Conservation (phyloP, 1,140 invertebrate species). For the Periplaneta americana region DNA sequence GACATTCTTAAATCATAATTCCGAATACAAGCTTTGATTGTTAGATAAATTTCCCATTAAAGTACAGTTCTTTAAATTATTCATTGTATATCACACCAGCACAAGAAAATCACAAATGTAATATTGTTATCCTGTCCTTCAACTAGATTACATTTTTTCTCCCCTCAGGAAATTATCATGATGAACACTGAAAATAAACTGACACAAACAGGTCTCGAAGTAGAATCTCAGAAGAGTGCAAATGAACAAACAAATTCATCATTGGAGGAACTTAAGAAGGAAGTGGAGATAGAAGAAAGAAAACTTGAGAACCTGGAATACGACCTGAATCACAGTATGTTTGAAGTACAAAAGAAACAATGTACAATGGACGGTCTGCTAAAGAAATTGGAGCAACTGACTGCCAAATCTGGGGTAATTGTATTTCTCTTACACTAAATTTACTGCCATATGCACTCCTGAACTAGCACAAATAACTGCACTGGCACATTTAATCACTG, state of each 20-base stretch:
- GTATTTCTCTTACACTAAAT: too few species aligned
- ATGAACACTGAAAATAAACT: conserved; percentile 55
- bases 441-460: too few species aligned
- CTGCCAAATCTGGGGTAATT: conserved; percentile 16
- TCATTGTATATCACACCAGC: too few species aligned
- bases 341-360: conserved; percentile 25
- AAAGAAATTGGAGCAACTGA: conserved; percentile 1
- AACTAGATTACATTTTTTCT: background rate
- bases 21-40: too few species aligned
- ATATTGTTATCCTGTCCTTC: background rate
- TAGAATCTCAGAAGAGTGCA: conserved; percentile 48
- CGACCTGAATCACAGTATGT: background rate
- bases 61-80: too few species aligned
- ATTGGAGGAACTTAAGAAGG: conserved; percentile 41
- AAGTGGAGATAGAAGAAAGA: conserved; percentile 39
- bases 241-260: conserved; percentile 37
- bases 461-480: too few species aligned
- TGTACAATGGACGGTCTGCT: background rate
- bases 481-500: too few species aligned
- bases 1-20: too few species aligned
- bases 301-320: background rate
- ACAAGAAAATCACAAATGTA: too few species aligned
- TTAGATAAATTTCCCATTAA: too few species aligned
- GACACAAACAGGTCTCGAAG: conserved; percentile 50
- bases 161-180: conserved; percentile 47